Evolutionary conservation across 2,797 vertebrate species (phyloP).

Genomic region (Lepus oiostolus): DNA sequence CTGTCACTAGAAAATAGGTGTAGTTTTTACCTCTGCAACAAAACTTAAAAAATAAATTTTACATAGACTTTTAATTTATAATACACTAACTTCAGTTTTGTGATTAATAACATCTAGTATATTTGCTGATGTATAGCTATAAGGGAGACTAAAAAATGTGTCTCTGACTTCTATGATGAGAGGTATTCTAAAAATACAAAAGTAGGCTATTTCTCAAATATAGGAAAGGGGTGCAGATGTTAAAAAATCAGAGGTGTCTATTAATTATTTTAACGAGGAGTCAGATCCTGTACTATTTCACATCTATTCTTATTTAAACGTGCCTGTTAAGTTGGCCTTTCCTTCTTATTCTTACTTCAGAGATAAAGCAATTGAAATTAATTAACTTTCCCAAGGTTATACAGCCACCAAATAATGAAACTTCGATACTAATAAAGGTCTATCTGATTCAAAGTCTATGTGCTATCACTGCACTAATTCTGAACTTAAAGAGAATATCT

Average conservation of each 20-base stretch:
- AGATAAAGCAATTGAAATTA: slow-evolving; percentile 50
- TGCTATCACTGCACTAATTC: slow-evolving; percentile 3
- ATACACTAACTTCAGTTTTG: not conserved
- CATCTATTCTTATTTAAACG: not conserved
- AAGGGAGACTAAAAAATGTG: not conserved
- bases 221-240: not conserved
- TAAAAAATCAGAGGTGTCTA: slow-evolving; percentile 28
- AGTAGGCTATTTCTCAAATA: not conserved
- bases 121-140: not conserved
- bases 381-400: slow-evolving; percentile 42
- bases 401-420: not conserved
- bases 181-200: not conserved
- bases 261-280: not conserved
- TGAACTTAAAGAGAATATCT: slow-evolving; percentile 30
- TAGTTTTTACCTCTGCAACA: not conserved
- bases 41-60: not conserved
- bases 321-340: not conserved
- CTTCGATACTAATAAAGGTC: not conserved
- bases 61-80: not conserved
- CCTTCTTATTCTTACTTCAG: slow-evolving; percentile 24
- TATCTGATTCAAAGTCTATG: not conserved
- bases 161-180: not conserved
- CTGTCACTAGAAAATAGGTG: not conserved
- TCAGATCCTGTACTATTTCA: not conserved
- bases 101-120: not conserved